Conservation (phyloP, 2,888 invertebrate genomes). For the Pherbina coryleti region DNA sequence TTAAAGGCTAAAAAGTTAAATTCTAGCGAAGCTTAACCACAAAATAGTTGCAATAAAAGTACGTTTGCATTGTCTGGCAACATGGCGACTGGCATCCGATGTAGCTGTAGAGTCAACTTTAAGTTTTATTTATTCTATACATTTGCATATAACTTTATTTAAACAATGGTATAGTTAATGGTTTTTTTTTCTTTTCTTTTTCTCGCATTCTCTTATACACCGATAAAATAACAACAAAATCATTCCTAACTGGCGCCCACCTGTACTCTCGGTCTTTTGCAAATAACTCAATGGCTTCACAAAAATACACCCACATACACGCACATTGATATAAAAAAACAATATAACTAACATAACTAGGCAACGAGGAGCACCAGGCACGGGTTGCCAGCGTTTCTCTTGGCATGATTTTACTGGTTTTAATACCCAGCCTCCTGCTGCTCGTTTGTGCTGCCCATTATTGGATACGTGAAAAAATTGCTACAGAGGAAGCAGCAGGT, state of each 20-base stretch:
- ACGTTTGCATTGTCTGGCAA: too few species aligned
- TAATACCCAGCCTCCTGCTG: constrained; percentile 80
- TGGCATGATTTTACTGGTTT: constrained; percentile 81
- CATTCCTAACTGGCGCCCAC: background rate
- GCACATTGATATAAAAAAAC: too few species aligned
- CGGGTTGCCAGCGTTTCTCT: constrained; percentile 82
- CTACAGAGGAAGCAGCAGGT: constrained; percentile 60
- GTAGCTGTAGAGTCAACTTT: too few species aligned
- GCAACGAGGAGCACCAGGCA: constrained; percentile 83
- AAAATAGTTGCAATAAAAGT: too few species aligned
- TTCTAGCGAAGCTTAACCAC: too few species aligned
- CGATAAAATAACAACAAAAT: background rate
- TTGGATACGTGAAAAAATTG: constrained; percentile 72
- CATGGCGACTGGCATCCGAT: too few species aligned
- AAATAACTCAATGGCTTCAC: background rate
- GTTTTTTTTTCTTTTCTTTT: background rate
- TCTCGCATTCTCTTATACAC: background rate
- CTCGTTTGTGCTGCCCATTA: constrained; percentile 78
- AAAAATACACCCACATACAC: background rate
- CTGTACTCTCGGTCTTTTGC: background rate
- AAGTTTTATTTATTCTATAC: too few species aligned
- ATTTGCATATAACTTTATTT: background rate
- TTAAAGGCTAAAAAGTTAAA: too few species aligned
- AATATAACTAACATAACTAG: constrained; percentile 73
- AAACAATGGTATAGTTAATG: background rate